Percentiles rank a stretch among this genome's conserved stretches.
These are phyloP conservation scores for Megaceryle alcyon DNA, from an alignment of 2,797 vertebrate genomes.

Conservation along the genomic window DNA sequence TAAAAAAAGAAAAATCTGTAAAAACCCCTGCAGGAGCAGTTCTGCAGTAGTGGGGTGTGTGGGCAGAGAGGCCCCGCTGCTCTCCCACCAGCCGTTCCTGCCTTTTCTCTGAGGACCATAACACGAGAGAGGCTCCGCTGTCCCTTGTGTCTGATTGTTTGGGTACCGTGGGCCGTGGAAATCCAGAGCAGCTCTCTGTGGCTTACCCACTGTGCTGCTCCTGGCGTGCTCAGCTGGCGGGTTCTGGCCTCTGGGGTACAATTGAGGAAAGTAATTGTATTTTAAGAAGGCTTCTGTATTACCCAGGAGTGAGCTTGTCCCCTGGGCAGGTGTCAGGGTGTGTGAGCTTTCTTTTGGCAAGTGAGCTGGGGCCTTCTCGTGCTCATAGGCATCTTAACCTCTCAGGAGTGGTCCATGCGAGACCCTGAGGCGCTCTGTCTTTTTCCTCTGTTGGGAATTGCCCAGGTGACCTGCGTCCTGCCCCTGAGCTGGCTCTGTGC, in stretches of 20 bases:
- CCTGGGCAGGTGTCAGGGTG: background rate
- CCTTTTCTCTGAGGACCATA: background rate
- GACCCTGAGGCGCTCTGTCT: background rate
- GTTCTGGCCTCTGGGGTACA: background rate
- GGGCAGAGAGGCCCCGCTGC: slow-evolving; percentile 25
- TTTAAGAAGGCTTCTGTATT: background rate
- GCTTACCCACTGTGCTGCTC: background rate
- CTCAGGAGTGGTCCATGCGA: rapidly evolving
- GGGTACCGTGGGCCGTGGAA: background rate
- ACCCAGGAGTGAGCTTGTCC: background rate
- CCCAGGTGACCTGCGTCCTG: background rate
- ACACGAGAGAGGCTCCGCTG: background rate
- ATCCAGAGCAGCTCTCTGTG: background rate
- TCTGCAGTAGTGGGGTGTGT: background rate
- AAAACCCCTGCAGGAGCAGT: background rate
- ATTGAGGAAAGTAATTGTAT: background rate
- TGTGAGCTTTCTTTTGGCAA: background rate
- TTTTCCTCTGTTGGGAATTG: background rate
- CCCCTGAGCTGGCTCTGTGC: background rate
- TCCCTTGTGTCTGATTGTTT: background rate
- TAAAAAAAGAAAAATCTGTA: background rate
- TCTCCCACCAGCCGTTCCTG: background rate
- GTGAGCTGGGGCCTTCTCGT: background rate
- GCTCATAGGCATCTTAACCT: rapidly evolving
- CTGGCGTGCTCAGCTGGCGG: background rate